phyloP scores from a whole-genome alignment of 2,797 vertebrate species.

The Poecilia velifera region DNA sequence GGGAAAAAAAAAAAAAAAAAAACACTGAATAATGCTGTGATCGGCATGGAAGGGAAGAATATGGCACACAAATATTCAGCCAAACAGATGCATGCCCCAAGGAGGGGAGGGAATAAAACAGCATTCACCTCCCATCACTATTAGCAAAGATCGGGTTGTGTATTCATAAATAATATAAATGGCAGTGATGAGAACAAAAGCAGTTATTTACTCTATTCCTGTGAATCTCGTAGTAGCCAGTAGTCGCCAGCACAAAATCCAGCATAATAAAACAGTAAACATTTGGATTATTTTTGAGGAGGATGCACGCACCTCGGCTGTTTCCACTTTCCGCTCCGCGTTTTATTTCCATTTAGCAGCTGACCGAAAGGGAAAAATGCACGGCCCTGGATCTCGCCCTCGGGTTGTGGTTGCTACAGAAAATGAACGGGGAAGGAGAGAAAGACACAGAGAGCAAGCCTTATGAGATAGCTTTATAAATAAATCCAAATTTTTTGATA shows the following conservation, averaged over 20 bases:
- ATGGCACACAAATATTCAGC: slow-evolving; percentile 2
- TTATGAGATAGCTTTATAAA: slow-evolving; percentile 10
- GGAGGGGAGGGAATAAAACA: slow-evolving; percentile 16
- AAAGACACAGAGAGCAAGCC: slow-evolving; percentile 10
- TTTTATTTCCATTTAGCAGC: slow-evolving; percentile 77
- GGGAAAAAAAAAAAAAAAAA: too few relatives aligned
- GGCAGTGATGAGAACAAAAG: slow-evolving; percentile 6
- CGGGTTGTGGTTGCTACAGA: slow-evolving; percentile 45
- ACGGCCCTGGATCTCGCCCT: slow-evolving; percentile 45
- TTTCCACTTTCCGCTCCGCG: slow-evolving; percentile 71
- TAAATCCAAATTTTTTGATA: slow-evolving; percentile 24
- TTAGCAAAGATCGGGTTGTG: slow-evolving; percentile 15
- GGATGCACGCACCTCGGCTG: slow-evolving; percentile 72
- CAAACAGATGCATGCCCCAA: neutral
- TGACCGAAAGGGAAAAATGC: slow-evolving; percentile 29
- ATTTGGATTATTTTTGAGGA: slow-evolving; percentile 17
- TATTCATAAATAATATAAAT: neutral
- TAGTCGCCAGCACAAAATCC: slow-evolving; percentile 11
- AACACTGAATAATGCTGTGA: neutral
- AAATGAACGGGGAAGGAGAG: neutral
- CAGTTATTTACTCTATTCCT: slow-evolving; percentile 5
- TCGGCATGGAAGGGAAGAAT: neutral
- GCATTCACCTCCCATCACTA: slow-evolving; percentile 17
- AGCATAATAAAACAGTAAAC: neutral
- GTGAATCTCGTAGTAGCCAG: slow-evolving; percentile 27